These are phyloP conservation scores for Vireo altiloquus DNA, from an alignment of 2,113 vertebrate species.

Conservation along the genomic window DNA sequence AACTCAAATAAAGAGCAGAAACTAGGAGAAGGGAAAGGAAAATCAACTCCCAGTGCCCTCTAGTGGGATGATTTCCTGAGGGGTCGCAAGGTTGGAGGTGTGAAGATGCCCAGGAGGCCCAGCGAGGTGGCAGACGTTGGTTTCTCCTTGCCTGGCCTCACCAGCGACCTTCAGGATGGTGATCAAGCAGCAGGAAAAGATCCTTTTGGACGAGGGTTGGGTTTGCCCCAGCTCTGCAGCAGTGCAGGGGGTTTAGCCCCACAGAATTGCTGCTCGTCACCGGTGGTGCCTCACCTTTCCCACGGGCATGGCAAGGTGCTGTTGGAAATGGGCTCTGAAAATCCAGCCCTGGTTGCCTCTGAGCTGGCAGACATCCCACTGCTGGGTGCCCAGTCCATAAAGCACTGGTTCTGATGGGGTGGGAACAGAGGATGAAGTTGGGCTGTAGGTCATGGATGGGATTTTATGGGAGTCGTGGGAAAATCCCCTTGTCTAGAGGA, in stretches of 20 bases:
- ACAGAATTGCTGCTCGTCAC: not conserved
- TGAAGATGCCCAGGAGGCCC: not conserved
- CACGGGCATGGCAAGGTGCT: not conserved
- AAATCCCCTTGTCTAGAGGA: not conserved
- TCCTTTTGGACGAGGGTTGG: not conserved
- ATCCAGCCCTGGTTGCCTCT: not conserved
- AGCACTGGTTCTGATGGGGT: too few species aligned
- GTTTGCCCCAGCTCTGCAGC: not conserved
- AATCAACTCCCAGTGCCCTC: conserved; percentile 55
- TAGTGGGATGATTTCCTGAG: conserved; percentile 41
- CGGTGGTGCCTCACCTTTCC: fast-evolving
- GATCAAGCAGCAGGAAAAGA: not conserved
- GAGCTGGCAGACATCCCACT: fast-evolving
- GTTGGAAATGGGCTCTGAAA: not conserved
- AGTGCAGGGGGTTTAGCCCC: fast-evolving
- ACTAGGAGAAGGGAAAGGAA: conserved; percentile 38
- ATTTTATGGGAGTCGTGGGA: not conserved
- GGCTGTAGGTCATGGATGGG: not conserved
- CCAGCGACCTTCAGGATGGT: not conserved
- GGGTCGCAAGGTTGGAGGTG: not conserved
- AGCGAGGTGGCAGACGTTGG: not conserved
- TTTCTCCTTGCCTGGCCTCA: not conserved
- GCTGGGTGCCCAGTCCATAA: not conserved
- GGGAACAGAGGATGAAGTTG: not conserved
- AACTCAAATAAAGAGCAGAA: conserved; percentile 48